Conservation (phyloP, 2,113 vertebrate genomes). For the Labeo rohita region DNA sequence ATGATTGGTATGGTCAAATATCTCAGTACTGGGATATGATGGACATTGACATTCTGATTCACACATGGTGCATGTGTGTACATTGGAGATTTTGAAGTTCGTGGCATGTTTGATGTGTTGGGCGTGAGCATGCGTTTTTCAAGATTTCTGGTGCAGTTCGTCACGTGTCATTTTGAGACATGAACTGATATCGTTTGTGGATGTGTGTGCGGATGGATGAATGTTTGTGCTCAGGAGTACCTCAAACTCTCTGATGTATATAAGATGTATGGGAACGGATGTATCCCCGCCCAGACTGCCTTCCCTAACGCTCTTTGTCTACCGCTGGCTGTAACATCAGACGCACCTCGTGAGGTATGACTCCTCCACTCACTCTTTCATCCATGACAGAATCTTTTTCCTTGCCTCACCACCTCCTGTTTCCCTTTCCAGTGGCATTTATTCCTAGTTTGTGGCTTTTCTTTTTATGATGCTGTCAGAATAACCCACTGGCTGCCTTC, state of each 20-base stretch:
- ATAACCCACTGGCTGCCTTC: background rate
- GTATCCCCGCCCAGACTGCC: constrained; percentile 69
- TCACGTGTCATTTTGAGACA: constrained; percentile 19
- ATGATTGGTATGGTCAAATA: background rate
- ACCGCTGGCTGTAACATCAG: constrained; percentile 71
- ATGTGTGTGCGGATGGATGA: constrained; percentile 53
- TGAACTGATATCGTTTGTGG: constrained; percentile 30
- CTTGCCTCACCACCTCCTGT: background rate
- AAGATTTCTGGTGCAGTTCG: constrained; percentile 10
- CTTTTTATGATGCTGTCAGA: constrained; percentile 15
- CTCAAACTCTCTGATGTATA: constrained; percentile 88
- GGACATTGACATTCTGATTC: background rate
- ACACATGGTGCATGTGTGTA: constrained; percentile 3
- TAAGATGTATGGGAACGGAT: constrained; percentile 82
- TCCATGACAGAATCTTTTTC: constrained; percentile 7
- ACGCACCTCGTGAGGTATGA: constrained; percentile 74
- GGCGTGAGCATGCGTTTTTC: constrained; percentile 5
- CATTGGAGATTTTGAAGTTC: background rate
- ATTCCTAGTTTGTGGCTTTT: constrained; percentile 18
- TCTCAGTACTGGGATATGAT: background rate
- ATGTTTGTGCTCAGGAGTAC: constrained; percentile 80
- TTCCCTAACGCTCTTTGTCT: constrained; percentile 63
- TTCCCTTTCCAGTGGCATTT: constrained; percentile 13
- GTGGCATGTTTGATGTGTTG: constrained; percentile 14
- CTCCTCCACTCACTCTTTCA: constrained; percentile 42